Base-by-base conservation (phyloP, 1,140 invertebrate genomes). In the Vollenhovia emeryi region DNA sequence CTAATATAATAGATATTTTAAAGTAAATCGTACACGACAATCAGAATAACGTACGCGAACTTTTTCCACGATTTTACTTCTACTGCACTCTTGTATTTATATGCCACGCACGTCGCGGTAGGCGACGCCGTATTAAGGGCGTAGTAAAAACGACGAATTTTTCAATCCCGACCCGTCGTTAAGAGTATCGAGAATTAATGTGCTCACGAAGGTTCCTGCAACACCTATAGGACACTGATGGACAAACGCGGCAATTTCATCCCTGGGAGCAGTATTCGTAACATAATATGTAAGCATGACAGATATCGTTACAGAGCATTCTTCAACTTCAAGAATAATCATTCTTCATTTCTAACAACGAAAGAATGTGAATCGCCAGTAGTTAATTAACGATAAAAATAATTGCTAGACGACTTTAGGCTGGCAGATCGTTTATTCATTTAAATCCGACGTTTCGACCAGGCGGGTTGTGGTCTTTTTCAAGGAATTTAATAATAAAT, bases 41-140 rank as follows among this genome's bases (percentile, higher is more conserved):
- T n/a, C n/a, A n/a, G n/a, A n/a, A n/a, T n/a, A n/a, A n/a, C n/a
- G n/a, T n/a, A n/a, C n/a, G n/a, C n/a, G n/a, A n/a, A n/a, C n/a
- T n/a, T n/a, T n/a, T n/a, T n/a, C n/a, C n/a, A n/a, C n/a, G n/a
- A n/a, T n/a, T n/a, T n/a, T n/a, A n/a, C n/a, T n/a, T n/a, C n/a
- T n/a, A n/a, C n/a, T n/a, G n/a, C n/a, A 80, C 24, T 80, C 55
- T 79, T 86, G 85, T 68, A 69, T 88, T n/a, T n/a, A n/a, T 55
- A 64, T 11, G 45, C 78, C 18, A 48, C 60, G 76, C 71, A 76
- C 27, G 21, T 43, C 64, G 64, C 21, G n/a, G 36, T 27, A 24
- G 48, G 43, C 21, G 45, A 68, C 36, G 36, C 13, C 36, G 18
- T 59, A 71, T 82, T 82, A 73, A 82, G 18, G n/a, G n/a, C 13